These are phyloP conservation scores for Rotaria magnacalcarata DNA, from an alignment of 2,888 invertebrate species.

Conservation along the genomic window DNA sequence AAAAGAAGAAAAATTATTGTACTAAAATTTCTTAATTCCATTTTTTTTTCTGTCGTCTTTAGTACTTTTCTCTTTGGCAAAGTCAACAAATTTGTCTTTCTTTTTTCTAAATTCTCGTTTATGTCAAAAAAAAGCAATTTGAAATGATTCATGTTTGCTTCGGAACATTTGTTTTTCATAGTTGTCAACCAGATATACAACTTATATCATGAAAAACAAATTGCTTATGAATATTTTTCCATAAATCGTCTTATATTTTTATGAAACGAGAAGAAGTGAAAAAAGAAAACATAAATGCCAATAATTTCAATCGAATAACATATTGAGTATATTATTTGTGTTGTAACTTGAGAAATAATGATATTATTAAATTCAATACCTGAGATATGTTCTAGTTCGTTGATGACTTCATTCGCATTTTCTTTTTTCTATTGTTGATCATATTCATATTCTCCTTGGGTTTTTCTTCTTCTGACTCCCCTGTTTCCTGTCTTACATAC, in stretches of 20 bases:
- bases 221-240: neutral
- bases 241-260: neutral
- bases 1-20: neutral
- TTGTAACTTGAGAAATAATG: neutral
- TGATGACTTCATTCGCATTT: neutral
- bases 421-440: neutral
- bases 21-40: neutral
- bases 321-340: neutral
- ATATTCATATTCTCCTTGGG: neutral
- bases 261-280: no score
- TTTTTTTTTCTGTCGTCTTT: neutral
- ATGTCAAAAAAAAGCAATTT: neutral
- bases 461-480: neutral
- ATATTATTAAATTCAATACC: neutral
- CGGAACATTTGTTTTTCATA: neutral
- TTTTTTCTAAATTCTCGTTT: neutral
- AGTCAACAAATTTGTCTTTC: neutral
- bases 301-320: neutral
- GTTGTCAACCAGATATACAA: neutral
- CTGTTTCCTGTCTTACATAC: neutral
- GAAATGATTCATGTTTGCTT: neutral
- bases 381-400: neutral
- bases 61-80: neutral
- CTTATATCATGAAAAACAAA: neutral
- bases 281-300: neutral